Conservation (phyloP, 37 sponge, comb jelly and placozoan species). For the Mnemiopsis leidyi region DNA sequence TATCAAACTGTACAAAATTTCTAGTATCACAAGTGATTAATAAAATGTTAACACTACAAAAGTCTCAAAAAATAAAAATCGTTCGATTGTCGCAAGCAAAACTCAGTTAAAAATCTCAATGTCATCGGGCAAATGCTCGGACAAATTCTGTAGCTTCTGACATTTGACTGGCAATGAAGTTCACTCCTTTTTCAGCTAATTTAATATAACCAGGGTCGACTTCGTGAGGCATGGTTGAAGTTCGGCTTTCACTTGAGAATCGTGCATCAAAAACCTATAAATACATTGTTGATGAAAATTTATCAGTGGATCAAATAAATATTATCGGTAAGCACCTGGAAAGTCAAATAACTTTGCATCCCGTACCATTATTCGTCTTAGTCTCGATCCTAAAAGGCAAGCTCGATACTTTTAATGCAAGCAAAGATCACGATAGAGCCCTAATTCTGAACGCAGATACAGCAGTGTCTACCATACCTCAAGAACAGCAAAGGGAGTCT, state of each 20-base stretch:
- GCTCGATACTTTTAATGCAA: no score
- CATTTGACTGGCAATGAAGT: not conserved
- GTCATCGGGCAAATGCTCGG: no score
- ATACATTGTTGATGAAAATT: no score
- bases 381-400: no score
- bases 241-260: not conserved
- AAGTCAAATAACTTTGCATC: no score
- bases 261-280: not conserved
- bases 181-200: not conserved
- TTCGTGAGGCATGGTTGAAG: not conserved
- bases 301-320: no score
- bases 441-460: no score
- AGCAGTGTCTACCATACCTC: not conserved
- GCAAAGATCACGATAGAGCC: no score
- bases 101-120: not conserved
- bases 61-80: not conserved
- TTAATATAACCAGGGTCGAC: not conserved
- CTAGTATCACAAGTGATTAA: no score
- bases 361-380: no score
- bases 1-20: not conserved
- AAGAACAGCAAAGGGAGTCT: not conserved
- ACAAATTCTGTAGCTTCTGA: not conserved
- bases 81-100: not conserved
- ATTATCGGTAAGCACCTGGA: no score
- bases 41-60: not conserved